Percentiles rank a stretch among this genome's conserved stretches.
Conservation (phyloP, 2,797 vertebrate species). For the Lepus oiostolus region DNA sequence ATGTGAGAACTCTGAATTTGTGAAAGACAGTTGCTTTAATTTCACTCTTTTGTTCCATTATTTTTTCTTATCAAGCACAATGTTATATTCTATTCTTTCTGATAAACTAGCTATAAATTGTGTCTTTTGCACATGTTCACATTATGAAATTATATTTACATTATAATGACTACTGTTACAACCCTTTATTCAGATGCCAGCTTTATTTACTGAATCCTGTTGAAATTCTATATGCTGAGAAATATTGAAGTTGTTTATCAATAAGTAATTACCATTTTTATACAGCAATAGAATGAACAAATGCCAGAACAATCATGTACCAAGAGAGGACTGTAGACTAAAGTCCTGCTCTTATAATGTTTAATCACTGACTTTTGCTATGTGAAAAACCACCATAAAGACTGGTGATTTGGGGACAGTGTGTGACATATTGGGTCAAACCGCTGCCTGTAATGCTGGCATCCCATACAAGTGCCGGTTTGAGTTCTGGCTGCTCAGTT, state of each 20-base stretch:
- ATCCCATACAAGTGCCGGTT: too few relatives aligned
- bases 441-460: too few relatives aligned
- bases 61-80: neutral
- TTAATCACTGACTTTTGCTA: neutral
- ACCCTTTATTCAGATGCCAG: neutral
- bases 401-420: neutral
- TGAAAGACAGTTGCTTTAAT: neutral
- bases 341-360: neutral
- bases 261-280: neutral
- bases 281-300: neutral
- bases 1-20: neutral
- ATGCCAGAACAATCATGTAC: neutral
- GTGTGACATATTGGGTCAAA: too few relatives aligned
- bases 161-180: neutral
- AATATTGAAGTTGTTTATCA: neutral
- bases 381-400: neutral
- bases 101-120: neutral
- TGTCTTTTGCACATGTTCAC: neutral
- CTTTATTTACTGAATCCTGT: conserved; percentile 17
- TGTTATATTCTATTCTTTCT: neutral
- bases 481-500: too few relatives aligned
- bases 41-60: neutral
- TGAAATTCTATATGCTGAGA: neutral
- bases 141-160: neutral
- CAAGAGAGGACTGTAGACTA: neutral